A percentile compares a stretch with the other conserved stretches of the same genome.
Conservation (phyloP, 2,797 vertebrate species). For the Graptemys geographica region DNA sequence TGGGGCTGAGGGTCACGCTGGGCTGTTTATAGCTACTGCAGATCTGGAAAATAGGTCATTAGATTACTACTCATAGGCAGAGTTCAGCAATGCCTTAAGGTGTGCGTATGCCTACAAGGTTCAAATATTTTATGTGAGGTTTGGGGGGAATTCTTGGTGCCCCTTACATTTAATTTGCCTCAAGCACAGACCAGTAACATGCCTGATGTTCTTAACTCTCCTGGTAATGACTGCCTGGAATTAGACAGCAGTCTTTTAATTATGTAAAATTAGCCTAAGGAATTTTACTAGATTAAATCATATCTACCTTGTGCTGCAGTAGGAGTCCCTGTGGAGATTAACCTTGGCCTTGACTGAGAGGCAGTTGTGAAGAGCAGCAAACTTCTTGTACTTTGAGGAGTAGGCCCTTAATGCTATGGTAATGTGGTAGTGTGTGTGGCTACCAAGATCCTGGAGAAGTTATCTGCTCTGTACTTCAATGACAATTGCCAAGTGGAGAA, state of each 20-base stretch:
- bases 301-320: not conserved
- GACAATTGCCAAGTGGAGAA: not conserved
- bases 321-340: not conserved
- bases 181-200: constrained; percentile 45
- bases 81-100: constrained; percentile 32
- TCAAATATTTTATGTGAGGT: constrained; percentile 66
- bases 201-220: constrained; percentile 56
- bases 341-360: not conserved
- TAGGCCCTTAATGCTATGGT: not conserved
- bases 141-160: constrained; percentile 68
- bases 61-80: constrained; percentile 15
- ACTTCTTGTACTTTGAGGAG: not conserved
- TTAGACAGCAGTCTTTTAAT: not conserved
- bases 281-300: constrained; percentile 35
- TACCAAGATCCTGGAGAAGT: not conserved
- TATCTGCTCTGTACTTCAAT: not conserved
- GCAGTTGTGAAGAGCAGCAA: not conserved
- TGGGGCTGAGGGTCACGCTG: not conserved
- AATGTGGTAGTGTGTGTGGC: not conserved
- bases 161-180: constrained; percentile 70
- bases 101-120: constrained; percentile 61
- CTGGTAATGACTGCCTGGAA: constrained; percentile 45
- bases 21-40: not conserved
- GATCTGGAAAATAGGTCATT: not conserved
- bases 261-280: not conserved